These are phyloP conservation scores for Chrysina gloriosa DNA, from an alignment of 2,888 invertebrate genomes.

Conservation along the genomic window DNA sequence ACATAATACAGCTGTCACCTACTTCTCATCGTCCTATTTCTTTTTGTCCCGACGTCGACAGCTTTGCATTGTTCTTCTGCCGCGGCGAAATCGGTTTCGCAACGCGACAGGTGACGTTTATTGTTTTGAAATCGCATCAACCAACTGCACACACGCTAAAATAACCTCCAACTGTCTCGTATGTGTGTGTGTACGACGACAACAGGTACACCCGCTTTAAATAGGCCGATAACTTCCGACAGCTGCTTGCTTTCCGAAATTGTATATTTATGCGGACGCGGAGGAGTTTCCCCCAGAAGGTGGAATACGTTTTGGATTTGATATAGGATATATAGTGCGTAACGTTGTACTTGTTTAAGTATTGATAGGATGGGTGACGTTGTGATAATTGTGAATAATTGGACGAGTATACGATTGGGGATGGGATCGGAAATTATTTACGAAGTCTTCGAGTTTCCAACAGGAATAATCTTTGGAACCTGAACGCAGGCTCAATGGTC, in stretches of 20 bases:
- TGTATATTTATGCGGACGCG: too few relatives aligned
- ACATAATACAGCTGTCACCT: conserved; percentile 6
- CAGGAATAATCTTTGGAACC: too few relatives aligned
- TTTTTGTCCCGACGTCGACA: neutral
- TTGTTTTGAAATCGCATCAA: conserved; percentile 28
- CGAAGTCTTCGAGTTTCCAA: too few relatives aligned
- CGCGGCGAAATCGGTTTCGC: conserved; percentile 5
- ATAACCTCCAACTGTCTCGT: conserved; percentile 4
- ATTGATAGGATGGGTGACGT: too few relatives aligned
- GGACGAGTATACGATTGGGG: too few relatives aligned
- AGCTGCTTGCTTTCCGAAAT: neutral
- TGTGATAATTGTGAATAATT: too few relatives aligned
- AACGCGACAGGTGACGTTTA: conserved; percentile 29
- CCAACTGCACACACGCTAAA: neutral
- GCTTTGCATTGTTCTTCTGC: neutral
- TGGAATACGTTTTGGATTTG: too few relatives aligned
- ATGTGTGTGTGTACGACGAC: neutral
- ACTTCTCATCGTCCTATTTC: neutral
- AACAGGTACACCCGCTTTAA: neutral
- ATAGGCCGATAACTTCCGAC: neutral
- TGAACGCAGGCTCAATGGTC: too few relatives aligned
- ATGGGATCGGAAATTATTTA: too few relatives aligned
- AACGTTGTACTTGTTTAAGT: too few relatives aligned
- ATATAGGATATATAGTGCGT: too few relatives aligned
- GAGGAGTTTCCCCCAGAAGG: too few relatives aligned